Base-by-base conservation (phyloP, 23 tunicate genomes). In the Diplosoma virens region DNA sequence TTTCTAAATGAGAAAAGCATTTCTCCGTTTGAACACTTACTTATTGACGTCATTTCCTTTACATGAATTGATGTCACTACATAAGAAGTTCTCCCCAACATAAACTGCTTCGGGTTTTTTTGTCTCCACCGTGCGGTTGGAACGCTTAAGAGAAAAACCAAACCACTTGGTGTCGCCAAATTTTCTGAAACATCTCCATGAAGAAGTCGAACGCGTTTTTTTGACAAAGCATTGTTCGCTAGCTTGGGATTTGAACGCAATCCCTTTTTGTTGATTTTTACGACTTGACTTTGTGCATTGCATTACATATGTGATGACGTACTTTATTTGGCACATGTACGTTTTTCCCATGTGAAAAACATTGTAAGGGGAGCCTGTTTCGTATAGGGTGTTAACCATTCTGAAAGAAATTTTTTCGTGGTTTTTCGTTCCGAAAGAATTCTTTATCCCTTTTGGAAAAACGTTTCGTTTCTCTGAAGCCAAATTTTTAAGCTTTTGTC, bases 311-410 rank as follows among this genome's bases (percentile, higher is more conserved):
- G 28, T 37, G 7, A 67, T 52, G 7, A 67, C 9, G 24, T 34
- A 67, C 26, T 50, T 67, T 52, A 67, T 67, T 16, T 23, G 74
- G 24, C 74, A 67, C 7, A 52, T 67, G 27, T 37, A 67, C 50
- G 2, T 11, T 22, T 67, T 37, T 3, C 74, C 74, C 23, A 4
- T 16, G 52, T 67, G 52, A 11, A 3, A 34, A 14, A 22, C 24
- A 6, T 16, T 16, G 28, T 67, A 67, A 34, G 50, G 23, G 3
- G 35, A 11, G 3, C 52, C 26, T 2, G 27, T 35, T 22, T 67
- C 52, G 27, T 67, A 67, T 25, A 35, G 7, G 18, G 35, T 27
- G 69, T 61, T 61, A 5, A 29, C n/a, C n/a, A n/a, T n/a, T n/a
- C n/a, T n/a, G n/a, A n/a, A n/a, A n/a, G n/a, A n/a, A n/a, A n/a